phyloP scores from a whole-genome alignment of 2,888 invertebrate genomes.

The Acrobasis consociella region DNA sequence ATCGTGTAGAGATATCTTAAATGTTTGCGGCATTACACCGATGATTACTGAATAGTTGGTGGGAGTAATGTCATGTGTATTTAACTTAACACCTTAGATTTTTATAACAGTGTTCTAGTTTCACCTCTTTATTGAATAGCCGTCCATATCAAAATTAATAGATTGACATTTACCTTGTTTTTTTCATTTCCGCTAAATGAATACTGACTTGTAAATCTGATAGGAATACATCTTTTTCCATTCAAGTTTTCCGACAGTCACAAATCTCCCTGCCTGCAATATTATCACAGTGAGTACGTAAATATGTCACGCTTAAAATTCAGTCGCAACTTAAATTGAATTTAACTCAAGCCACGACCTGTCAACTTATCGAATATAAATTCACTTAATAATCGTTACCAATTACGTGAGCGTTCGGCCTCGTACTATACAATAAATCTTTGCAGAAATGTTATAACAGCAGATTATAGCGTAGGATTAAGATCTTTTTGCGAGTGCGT shows the following conservation, averaged over 20 bases:
- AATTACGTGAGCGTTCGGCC: conserved; percentile 73
- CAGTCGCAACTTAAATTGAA: conserved; percentile 59
- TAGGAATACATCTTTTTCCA: not conserved
- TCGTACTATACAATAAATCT: conserved; percentile 60
- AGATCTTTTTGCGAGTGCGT: conserved; percentile 62
- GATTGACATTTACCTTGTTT: too few species aligned
- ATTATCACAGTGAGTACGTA: conserved; percentile 51
- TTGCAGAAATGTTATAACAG: conserved; percentile 53
- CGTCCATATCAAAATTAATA: not conserved
- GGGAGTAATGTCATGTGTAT: not conserved
- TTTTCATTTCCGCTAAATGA: too few species aligned
- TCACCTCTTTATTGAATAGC: not conserved
- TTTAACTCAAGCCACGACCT: conserved; percentile 63
- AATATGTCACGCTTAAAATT: conserved; percentile 61
- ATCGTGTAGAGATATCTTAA: conserved; percentile 20
- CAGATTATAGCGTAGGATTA: conserved; percentile 59
- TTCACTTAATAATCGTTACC: conserved; percentile 75
- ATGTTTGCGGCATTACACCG: conserved; percentile 5
- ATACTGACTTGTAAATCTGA: not conserved
- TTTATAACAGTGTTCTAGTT: not conserved
- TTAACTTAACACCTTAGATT: not conserved
- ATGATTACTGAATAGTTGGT: not conserved
- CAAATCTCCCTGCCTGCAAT: conserved; percentile 28
- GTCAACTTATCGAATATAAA: conserved; percentile 76
- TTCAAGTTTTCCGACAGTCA: not conserved